Base-by-base conservation (phyloP, 2,888 invertebrate species). In the Unio pictorum region DNA sequence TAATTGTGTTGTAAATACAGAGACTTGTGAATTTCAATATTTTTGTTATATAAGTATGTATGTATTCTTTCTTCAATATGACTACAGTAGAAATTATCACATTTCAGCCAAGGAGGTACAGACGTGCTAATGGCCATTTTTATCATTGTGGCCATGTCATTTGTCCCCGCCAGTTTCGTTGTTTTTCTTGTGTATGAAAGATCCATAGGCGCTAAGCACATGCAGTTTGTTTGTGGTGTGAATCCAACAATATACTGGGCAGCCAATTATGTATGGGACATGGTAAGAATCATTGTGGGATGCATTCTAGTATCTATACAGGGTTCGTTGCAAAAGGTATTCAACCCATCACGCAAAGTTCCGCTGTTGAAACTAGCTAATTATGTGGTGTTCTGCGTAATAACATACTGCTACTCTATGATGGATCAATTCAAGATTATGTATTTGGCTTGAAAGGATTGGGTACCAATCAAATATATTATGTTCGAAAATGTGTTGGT, bases 41-140 rank as follows among this genome's bases (percentile, higher is more conserved):
- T 68, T 69, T 67, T 61, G 11, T 11, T 11, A 11, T 11, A 45
- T 11, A 11, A 11, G 2, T 45, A 45, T 45, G 11, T 45, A 1
- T 45, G 11, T 45, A 11, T 45, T 11, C 45, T 45, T 45, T 45
- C 11, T 45, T 45, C 45, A 45, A 11, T 45, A 45, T 45, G 11
- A 45, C 3, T 83, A 71, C 79, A 88, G 88, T 30, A 73, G 87
- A 70, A 85, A 88, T 11, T 45, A 45, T 45, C 45, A 8, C 3
- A 23, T 76, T 76, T 65, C 63, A 77, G 77, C 54, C 64, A 71
- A 66, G 69, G 83, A 66, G 79, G 75, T 30, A 77, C 90, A n/a
- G 91, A 91, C 76, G 90, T 91, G 18, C 81, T 91, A 59, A 91
- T 91, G 73, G 89, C 91, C 5, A 90, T 91, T 68, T 91, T 89